A percentile compares a stretch with the other conserved stretches of the same genome.
Conservation (phyloP, 2,797 vertebrate species). For the Gambelia wislizenii region DNA sequence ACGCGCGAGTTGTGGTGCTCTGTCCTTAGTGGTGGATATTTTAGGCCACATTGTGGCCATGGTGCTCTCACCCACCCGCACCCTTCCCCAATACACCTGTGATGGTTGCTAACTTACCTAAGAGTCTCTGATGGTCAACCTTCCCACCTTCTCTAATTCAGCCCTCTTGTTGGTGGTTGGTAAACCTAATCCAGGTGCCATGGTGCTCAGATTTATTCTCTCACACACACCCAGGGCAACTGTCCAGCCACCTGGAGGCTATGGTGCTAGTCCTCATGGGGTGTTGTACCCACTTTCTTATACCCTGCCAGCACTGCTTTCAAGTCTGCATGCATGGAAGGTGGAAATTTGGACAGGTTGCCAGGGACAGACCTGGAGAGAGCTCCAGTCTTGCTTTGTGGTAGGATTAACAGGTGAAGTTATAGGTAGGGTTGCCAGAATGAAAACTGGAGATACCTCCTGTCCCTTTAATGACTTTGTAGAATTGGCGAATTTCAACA, state of each 20-base stretch:
- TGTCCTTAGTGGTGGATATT: neutral
- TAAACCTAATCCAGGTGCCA: neutral
- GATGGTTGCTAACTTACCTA: neutral
- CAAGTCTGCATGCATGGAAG: neutral
- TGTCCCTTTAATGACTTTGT: too few species aligned
- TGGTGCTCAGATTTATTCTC: slow-evolving; percentile 1
- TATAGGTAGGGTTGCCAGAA: neutral
- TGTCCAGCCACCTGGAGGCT: neutral
- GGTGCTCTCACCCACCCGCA: slow-evolving; percentile 16
- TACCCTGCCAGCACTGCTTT: neutral
- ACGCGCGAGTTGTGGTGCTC: neutral
- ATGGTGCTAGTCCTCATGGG: slow-evolving; percentile 3
- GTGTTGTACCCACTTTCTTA: neutral
- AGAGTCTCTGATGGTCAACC: neutral
- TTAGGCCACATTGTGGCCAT: neutral
- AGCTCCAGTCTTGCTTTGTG: neutral
- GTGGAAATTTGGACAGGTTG: neutral
- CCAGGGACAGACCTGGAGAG: neutral
- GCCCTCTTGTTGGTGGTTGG: neutral
- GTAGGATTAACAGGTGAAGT: neutral
- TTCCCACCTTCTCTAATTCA: neutral
- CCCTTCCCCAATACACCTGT: neutral
- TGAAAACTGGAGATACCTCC: too few species aligned
- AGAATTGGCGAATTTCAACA: too few species aligned
- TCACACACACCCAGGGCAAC: neutral